phyloP scores from a whole-genome alignment of 2,797 vertebrate species.

The Paramormyrops hopkinsi region DNA sequence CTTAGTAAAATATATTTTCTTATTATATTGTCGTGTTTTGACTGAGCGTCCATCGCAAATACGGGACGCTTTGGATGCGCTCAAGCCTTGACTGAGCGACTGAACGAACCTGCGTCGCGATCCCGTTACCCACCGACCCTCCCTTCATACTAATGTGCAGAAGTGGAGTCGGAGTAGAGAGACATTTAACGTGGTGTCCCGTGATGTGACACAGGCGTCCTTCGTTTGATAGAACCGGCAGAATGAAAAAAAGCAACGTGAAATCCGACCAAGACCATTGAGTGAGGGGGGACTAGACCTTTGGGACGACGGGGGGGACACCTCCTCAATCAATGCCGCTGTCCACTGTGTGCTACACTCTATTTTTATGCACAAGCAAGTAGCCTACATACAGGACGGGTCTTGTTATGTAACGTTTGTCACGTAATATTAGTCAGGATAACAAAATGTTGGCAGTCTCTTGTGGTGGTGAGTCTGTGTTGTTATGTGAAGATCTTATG shows the following conservation, averaged over 20 bases:
- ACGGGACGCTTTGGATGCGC: not conserved
- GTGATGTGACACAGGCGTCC: not conserved
- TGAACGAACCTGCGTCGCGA: not conserved
- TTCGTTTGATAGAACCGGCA: not conserved
- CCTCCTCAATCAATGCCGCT: not conserved
- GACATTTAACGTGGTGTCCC: not conserved
- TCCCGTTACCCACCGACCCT: not conserved
- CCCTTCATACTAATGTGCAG: not conserved
- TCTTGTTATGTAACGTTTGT: slow-evolving; percentile 2
- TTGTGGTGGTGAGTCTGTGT: not conserved
- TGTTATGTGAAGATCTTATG: not conserved
- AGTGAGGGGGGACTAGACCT: not conserved
- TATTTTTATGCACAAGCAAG: not conserved
- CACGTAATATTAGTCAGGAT: not conserved
- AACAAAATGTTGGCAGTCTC: not conserved
- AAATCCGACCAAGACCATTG: not conserved
- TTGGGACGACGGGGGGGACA: not conserved
- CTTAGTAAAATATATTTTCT: not conserved
- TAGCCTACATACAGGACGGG: not conserved
- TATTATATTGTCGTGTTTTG: not conserved
- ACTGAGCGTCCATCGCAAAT: not conserved
- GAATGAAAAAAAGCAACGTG: not conserved
- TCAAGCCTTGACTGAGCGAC: not conserved
- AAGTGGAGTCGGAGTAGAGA: not conserved
- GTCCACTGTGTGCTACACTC: not conserved